Evolutionary conservation across 2,113 vertebrate genomes (phyloP).

Genomic region (Laterallus jamaicensis): DNA sequence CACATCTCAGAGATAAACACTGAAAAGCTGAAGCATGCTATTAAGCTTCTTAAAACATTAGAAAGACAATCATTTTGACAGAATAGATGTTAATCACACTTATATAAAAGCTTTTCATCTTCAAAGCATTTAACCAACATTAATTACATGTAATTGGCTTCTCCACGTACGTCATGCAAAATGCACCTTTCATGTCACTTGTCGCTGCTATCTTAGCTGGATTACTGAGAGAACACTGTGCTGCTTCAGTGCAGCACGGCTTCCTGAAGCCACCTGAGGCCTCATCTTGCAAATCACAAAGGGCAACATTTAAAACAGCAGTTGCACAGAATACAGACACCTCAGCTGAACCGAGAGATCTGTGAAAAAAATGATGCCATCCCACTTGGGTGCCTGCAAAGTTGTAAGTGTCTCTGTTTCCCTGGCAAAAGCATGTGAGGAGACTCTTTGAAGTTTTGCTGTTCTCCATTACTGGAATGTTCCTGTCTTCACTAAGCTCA

Average conservation of each 20-base stretch:
- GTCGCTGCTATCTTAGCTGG: neutral
- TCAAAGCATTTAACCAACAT: conserved; percentile 67
- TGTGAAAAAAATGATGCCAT: neutral
- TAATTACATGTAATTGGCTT: conserved; percentile 67
- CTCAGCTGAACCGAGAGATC: neutral
- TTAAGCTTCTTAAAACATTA: conserved; percentile 55
- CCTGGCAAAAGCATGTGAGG: neutral
- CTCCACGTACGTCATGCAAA: conserved; percentile 7
- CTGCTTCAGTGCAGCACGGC: neutral
- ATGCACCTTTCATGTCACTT: conserved; percentile 53
- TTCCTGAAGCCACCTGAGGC: conserved; percentile 11
- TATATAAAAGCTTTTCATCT: conserved; percentile 56
- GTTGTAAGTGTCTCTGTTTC: neutral
- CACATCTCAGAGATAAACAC: conserved; percentile 29
- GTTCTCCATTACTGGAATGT: rapidly evolving
- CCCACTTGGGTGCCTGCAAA: neutral
- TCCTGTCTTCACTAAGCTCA: neutral
- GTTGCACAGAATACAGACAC: neutral
- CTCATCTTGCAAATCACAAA: conserved; percentile 25
- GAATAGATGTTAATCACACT: conserved; percentile 64
- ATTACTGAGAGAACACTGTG: conserved; percentile 10
- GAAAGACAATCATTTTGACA: conserved; percentile 59
- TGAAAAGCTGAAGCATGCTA: conserved; percentile 16
- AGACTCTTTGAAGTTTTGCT: neutral
- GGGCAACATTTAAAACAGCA: neutral